phyloP scores from a whole-genome alignment of 2,888 invertebrate genomes.

The Adelphocoris suturalis region DNA sequence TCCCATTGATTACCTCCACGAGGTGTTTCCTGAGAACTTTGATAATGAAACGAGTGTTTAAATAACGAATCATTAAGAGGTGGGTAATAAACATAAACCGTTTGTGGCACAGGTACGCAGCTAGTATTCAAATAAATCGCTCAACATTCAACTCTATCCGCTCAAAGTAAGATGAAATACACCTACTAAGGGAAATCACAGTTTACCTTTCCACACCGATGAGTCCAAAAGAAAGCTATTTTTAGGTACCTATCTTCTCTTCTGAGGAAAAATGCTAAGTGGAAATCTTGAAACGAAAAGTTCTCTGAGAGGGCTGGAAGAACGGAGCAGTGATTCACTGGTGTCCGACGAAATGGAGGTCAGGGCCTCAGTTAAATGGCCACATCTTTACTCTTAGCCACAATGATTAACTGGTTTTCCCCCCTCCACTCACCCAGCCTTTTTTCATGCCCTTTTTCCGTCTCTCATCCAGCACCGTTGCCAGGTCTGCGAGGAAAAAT shows the following conservation, averaged over 20 bases:
- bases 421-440: not conserved
- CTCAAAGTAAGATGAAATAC: not conserved
- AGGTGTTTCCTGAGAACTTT: too few species aligned
- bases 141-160: not conserved
- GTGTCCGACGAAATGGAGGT: slow-evolving; percentile 44
- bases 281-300: slow-evolving; percentile 11
- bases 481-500: not conserved
- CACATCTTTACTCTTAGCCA: slow-evolving; percentile 49
- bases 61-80: not conserved
- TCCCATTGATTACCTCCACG: too few species aligned
- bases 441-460: not conserved
- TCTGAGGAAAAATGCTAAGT: not conserved
- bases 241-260: too few species aligned
- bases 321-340: slow-evolving; percentile 41
- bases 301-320: not conserved
- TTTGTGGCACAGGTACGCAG: too few species aligned
- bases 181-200: not conserved
- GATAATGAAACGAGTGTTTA: not conserved
- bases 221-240: not conserved
- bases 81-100: not conserved
- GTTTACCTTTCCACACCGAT: not conserved
- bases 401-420: slow-evolving; percentile 47
- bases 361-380: slow-evolving; percentile 51
- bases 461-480: not conserved
- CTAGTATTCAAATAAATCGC: too few species aligned